Evolutionary conservation across 2,888 invertebrate species (phyloP).

Genomic region (Euzetes globulus): DNA sequence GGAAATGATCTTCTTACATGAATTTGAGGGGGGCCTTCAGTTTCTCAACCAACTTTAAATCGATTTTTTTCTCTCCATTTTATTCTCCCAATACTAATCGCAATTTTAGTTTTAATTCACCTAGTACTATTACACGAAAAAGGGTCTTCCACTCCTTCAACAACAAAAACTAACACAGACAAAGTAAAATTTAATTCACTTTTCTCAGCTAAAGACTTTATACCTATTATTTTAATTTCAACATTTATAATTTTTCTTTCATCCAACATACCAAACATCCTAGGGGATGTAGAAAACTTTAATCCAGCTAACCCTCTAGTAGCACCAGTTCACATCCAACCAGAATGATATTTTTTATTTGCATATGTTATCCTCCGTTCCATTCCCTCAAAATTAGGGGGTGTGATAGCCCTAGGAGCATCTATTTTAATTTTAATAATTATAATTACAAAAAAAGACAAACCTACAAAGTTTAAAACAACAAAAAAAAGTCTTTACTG

Average conservation of each 20-base stretch:
- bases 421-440: constrained; percentile 57
- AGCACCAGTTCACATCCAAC: constrained; percentile 68
- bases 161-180: constrained; percentile 58
- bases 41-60: constrained; percentile 65
- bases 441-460: constrained; percentile 4
- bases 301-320: constrained; percentile 61
- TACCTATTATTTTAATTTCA: constrained; percentile 50
- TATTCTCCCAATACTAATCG: constrained; percentile 61
- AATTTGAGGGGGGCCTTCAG: constrained; percentile 68
- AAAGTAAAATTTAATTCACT: constrained; percentile 64
- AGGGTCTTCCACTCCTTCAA: constrained; percentile 62
- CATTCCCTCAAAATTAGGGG: constrained; percentile 70
- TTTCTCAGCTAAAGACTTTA: constrained; percentile 59
- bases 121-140: constrained; percentile 60
- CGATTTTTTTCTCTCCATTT: constrained; percentile 70
- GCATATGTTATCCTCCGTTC: constrained; percentile 72
- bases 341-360: constrained; percentile 76
- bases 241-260: constrained; percentile 54
- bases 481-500: constrained; percentile 51
- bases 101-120: constrained; percentile 58
- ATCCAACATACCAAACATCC: constrained; percentile 55
- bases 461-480: constrained; percentile 55
- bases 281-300: constrained; percentile 68
- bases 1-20: constrained; percentile 59
- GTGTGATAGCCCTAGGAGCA: constrained; percentile 59